Percentiles rank a stretch among this genome's conserved stretches.
phyloP scores from a whole-genome alignment of 1,140 invertebrate species.

The Ganaspis sp. region DNA sequence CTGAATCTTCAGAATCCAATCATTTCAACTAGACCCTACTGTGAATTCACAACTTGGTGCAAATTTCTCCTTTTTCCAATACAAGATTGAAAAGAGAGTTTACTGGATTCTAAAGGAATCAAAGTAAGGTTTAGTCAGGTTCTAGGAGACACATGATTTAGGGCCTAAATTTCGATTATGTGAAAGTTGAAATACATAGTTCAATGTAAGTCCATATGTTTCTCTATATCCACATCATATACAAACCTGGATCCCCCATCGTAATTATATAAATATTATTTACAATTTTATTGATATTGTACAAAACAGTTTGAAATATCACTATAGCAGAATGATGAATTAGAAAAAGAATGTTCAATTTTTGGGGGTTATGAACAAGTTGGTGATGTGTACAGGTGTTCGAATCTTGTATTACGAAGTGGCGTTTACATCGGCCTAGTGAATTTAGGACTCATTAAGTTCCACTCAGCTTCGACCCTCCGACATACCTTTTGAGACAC shows the following conservation, averaged over 20 bases:
- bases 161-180: too few species aligned
- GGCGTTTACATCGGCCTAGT: conserved; percentile 43
- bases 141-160: too few species aligned
- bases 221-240: neutral
- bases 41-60: too few species aligned
- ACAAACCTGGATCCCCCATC: neutral
- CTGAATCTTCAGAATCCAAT: too few species aligned
- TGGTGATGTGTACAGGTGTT: conserved; percentile 50
- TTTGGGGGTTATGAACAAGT: neutral
- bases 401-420: conserved; percentile 50
- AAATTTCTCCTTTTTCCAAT: too few species aligned
- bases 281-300: neutral
- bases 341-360: neutral
- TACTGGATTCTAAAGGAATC: too few species aligned
- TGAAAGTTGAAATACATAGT: too few species aligned
- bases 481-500: conserved; percentile 38
- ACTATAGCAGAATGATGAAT: conserved; percentile 29
- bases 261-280: neutral
- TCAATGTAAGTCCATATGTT: too few species aligned
- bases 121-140: too few species aligned
- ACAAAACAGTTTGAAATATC: neutral
- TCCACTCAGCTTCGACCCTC: conserved; percentile 55
- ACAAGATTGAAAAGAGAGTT: too few species aligned
- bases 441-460: conserved; percentile 71
- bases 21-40: too few species aligned